Evolutionary conservation across 2,113 vertebrate species (phyloP), one percentile per base, ranked within the genome.

Genomic region (Oostethus manadensis): DNA sequence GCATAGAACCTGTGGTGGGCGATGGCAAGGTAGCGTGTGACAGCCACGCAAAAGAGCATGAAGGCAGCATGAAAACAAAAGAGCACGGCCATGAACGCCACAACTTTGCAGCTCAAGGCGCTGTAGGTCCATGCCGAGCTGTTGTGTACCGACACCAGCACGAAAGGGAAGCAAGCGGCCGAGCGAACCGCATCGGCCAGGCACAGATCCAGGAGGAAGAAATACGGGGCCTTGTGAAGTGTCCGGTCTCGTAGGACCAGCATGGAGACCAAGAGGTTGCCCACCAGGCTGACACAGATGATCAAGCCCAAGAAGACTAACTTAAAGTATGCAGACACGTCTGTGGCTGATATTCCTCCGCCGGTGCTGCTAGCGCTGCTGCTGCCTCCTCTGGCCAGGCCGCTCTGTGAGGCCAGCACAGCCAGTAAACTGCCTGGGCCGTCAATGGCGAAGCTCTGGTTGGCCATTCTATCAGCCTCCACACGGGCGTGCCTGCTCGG

Each of bases 51-150:
- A 78, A 96, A 95, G 73, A 96, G 91, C 93, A 95, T 94, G 88
- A 96, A 96, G 88, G 93, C 94, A 71, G 94, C 93, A 49, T 95
- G 94, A 87, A 96, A 96, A 73, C 93, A 94, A 83, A 94, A 95
- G 44, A 96, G 92, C 80, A 95, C 94, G 0, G 93, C 93, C 92
- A 96, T 93, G 77, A 96, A 96, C 69, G 94, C 94, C 87, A 94
- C 93, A 65, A 95, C 93, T 82, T 95, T 96, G 87, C 94, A 96
- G 86, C 94, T 94, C 76, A 95, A 84, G 15, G 90, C 88, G 23
- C 94, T 94, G 89, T 94, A 95, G 66, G 93, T 93, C 94, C 94
- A 95, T 54, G 91, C 91, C 18, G 94, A 95, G 88, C 93, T 92
- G 67, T 93, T 93, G 84, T 92, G 92, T 66, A 95, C 93, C 14